Base-by-base conservation (phyloP, 2,113 vertebrate genomes). In the Centropus bengalensis region DNA sequence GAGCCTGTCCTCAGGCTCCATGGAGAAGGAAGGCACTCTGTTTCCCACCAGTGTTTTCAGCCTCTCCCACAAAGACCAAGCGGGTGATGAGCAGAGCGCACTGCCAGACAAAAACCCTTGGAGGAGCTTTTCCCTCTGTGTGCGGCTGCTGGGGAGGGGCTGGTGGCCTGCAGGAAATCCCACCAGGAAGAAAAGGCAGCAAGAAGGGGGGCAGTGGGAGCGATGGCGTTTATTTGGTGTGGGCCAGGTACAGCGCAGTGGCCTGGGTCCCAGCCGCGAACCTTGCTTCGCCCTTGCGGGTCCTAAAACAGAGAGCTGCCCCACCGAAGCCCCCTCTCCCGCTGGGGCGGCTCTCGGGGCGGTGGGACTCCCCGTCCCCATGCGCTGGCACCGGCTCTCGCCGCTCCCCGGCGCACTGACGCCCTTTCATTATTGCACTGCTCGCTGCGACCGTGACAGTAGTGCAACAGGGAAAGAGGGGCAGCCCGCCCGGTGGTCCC, bases 401-500 rank as follows among this genome's bases (percentile, higher is more conserved):
- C 82, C 40, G 94, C 90, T 95, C 86, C 93, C 89, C 79, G 75
- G 96, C 97, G 97, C 97, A 98, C 98, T 97, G 98, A 99, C 98
- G 98, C 99, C 98, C 99, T 99, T 99, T 99, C 99, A 98, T 98
- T 98, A 98, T 99, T 99, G 99, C 99, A 99, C 99, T 99, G 98
- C 99, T 99, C 94, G 97, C 97, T 98, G 92, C 94, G 97, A 96
- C 97, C 97, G 96, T 97, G 97, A 98, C 99, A 99, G 99, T 98
- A 99, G 98, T 98, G 98, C 98, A 99, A 99, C 98, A 99, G 98
- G 98, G 98, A 99, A 98, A 99, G 99, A 99, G 98, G 98, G 96
- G 97, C 98, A 98, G 97, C 97, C 98, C 97, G 96, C 93, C 97
- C 92, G 92, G 95, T 91, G 86, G 80, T 94, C 94, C 96, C 77